These are phyloP conservation scores for Panzeria rudis DNA, from an alignment of 2,888 invertebrate genomes.

Conservation along the genomic window DNA sequence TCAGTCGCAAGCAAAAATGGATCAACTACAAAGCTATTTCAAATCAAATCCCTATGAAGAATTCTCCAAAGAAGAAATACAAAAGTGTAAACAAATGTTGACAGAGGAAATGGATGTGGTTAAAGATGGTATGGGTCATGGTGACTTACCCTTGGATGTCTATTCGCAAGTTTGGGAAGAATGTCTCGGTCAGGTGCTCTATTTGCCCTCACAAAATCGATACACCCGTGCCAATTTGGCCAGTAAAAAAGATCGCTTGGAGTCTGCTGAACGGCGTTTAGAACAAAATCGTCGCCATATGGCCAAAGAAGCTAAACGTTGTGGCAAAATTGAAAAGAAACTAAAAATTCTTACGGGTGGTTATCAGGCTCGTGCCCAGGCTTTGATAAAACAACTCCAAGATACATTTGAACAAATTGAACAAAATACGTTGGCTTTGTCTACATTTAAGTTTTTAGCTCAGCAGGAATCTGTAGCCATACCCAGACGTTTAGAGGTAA, in stretches of 20 bases:
- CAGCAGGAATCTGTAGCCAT: slow-evolving; percentile 95
- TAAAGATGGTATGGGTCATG: slow-evolving; percentile 97
- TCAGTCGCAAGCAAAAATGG: slow-evolving; percentile 82
- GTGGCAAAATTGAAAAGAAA: slow-evolving; percentile 99
- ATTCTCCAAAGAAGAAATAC: slow-evolving; percentile 88
- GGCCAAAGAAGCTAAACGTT: slow-evolving; percentile 97
- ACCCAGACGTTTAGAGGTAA: slow-evolving; percentile 93
- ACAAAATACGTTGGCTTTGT: slow-evolving; percentile 93
- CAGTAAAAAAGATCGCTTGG: slow-evolving; percentile 97
- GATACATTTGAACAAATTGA: slow-evolving; percentile 96
- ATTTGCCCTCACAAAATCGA: slow-evolving; percentile 94
- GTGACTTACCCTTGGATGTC: slow-evolving; percentile 95
- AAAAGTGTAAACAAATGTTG: slow-evolving; percentile 87
- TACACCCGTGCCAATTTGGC: slow-evolving; percentile 97
- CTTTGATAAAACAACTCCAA: slow-evolving; percentile 93
- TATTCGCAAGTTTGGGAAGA: slow-evolving; percentile 99
- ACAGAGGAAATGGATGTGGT: slow-evolving; percentile 94
- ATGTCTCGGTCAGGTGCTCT: slow-evolving; percentile 95
- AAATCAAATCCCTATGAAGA: slow-evolving; percentile 94
- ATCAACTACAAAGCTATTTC: slow-evolving; percentile 91
- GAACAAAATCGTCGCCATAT: slow-evolving; percentile 98
- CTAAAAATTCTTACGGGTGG: slow-evolving; percentile 97
- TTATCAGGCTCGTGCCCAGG: slow-evolving; percentile 92
- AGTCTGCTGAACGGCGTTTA: slow-evolving; percentile 95
- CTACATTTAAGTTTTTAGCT: slow-evolving; percentile 95